phyloP scores from a whole-genome alignment of 1,140 invertebrate species.

The Antheraea pernyi region DNA sequence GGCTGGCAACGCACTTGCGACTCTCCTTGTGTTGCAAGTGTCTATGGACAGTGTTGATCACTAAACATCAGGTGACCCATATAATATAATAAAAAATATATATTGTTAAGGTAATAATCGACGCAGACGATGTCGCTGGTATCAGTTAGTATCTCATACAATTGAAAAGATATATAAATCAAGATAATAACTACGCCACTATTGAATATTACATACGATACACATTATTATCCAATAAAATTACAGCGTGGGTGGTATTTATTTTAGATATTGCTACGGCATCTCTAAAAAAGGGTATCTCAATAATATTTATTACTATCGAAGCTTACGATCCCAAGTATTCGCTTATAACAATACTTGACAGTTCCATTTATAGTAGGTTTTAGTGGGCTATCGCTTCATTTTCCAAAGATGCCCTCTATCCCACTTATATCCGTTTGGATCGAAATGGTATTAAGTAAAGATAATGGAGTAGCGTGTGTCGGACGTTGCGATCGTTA shows the following conservation, averaged over 20 bases:
- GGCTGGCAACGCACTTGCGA: too few relatives aligned
- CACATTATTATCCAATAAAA: too few relatives aligned
- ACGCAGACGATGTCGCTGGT: too few relatives aligned
- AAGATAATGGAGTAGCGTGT: conserved; percentile 28
- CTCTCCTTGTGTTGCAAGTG: too few relatives aligned
- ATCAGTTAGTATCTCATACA: too few relatives aligned
- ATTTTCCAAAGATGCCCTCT: neutral
- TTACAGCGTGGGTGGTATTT: neutral
- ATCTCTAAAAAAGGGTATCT: neutral
- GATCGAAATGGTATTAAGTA: conserved; percentile 19
- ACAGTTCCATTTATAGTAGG: neutral
- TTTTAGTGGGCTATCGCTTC: neutral
- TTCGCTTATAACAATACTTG: neutral
- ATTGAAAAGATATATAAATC: too few relatives aligned
- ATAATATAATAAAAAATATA: too few relatives aligned
- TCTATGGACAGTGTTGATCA: too few relatives aligned
- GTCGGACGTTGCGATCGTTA: conserved; percentile 25
- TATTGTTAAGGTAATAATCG: too few relatives aligned
- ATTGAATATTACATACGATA: too few relatives aligned
- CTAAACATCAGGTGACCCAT: too few relatives aligned
- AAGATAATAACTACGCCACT: too few relatives aligned
- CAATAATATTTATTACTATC: neutral
- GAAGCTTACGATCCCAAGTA: neutral
- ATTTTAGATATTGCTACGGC: neutral
- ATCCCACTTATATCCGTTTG: neutral